Conservation (phyloP, 2,113 vertebrate species). For the Menura novaehollandiae region DNA sequence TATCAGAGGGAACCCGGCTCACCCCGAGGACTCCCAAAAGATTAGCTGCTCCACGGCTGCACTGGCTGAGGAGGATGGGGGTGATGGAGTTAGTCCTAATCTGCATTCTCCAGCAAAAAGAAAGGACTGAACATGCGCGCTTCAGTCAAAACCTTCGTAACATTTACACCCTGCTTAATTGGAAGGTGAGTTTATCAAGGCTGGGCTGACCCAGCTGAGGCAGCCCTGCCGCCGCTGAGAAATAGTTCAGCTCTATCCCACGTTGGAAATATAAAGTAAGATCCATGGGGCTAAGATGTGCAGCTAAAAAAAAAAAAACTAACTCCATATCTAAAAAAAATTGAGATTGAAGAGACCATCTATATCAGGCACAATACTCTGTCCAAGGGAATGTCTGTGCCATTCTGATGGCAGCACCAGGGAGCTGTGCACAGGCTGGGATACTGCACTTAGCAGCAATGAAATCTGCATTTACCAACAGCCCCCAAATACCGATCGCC, state of each 20-base stretch:
- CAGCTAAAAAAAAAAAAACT: not conserved
- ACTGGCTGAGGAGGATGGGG: not conserved
- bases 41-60: not conserved
- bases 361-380: not conserved
- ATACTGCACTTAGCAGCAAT: not conserved
- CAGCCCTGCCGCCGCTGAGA: not conserved
- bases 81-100: not conserved
- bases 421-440: not conserved
- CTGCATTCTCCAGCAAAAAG: not conserved
- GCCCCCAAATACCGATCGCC: not conserved
- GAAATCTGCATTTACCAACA: not conserved
- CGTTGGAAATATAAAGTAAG: not conserved
- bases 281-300: not conserved
- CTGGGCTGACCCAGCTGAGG: not conserved
- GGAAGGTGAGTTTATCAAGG: not conserved
- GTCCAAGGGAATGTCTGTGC: not conserved
- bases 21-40: conserved; percentile 1
- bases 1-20: conserved; percentile 2
- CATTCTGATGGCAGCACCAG: not conserved
- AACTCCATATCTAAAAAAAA: not conserved
- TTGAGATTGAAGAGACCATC: not conserved
- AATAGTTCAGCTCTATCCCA: not conserved
- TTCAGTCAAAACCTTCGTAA: not conserved
- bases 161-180: not conserved
- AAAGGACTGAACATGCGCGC: not conserved